Conservation (phyloP, 2,113 vertebrate genomes). For the Scophthalmus maximus region DNA sequence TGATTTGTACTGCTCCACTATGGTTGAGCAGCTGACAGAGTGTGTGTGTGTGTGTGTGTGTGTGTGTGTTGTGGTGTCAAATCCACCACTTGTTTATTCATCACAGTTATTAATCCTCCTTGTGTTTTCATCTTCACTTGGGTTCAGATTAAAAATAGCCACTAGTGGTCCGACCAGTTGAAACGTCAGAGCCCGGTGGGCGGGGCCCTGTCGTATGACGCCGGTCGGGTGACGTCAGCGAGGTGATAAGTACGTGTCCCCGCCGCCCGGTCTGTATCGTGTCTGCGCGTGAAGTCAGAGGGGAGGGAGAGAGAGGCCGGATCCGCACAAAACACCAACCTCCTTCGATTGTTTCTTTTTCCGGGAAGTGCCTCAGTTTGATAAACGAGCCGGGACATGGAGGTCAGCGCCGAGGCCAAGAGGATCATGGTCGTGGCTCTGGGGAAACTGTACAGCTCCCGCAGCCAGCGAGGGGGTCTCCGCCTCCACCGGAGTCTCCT, state of each 20-base stretch:
- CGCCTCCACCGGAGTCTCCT: constrained; percentile 75
- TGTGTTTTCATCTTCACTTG: no score
- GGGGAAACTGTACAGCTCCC: constrained; percentile 76
- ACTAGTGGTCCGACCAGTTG: constrained; percentile 29
- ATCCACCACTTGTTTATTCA: no score
- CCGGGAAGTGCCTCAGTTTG: no score
- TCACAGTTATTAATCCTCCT: no score
- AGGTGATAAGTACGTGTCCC: constrained; percentile 60
- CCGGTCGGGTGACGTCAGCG: constrained; percentile 43
- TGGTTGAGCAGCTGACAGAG: no score
- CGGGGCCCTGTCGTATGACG: constrained; percentile 36
- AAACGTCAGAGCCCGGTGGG: constrained; percentile 26
- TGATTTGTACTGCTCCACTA: no score
- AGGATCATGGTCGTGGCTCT: constrained; percentile 75
- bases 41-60: no score
- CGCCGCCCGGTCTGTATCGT: constrained; percentile 1
- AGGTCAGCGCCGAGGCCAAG: constrained; percentile 75
- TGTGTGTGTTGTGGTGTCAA: no score
- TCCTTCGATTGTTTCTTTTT: no score
- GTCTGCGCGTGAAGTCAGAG: constrained; percentile 41
- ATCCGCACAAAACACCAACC: no score
- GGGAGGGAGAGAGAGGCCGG: no score
- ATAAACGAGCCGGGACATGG: constrained; percentile 60
- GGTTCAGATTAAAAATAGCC: constrained; percentile 24
- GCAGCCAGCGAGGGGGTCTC: constrained; percentile 69